Conservation (phyloP, 1,140 invertebrate genomes). For the Phenacoccus solenopsis region DNA sequence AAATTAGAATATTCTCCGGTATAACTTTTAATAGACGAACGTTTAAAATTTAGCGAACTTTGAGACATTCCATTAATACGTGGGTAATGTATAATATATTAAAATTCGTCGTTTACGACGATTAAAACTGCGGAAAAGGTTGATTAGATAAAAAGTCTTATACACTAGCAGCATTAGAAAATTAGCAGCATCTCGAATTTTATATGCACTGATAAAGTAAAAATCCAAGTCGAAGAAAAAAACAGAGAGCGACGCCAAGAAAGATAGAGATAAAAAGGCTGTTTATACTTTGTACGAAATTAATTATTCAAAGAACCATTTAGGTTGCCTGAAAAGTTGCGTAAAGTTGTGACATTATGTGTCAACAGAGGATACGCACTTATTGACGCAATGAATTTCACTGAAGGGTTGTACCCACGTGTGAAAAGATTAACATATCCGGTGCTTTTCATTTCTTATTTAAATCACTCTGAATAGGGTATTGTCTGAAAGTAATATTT, state of each 20-base stretch:
- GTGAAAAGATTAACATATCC: constrained; percentile 2
- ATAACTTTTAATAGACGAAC: not conserved
- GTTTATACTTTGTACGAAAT: not conserved
- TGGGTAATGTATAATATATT: not conserved
- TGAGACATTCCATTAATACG: not conserved
- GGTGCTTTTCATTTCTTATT: not conserved
- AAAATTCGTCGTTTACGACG: not conserved
- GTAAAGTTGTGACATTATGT: constrained; percentile 1
- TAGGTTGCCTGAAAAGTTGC: not conserved
- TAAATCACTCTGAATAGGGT: not conserved
- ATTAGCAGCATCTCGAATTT: not conserved
- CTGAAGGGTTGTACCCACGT: not conserved
- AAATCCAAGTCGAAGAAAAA: not conserved
- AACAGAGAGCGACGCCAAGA: not conserved
- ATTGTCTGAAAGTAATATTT: not conserved
- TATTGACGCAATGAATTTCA: not conserved
- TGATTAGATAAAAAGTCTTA: not conserved
- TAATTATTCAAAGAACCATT: constrained; percentile 3
- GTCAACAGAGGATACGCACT: constrained; percentile 1
- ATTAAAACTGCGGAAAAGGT: not conserved
- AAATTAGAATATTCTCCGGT: not conserved
- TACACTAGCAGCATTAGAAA: not conserved
- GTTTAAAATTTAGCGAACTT: not conserved
- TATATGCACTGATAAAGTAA: not conserved
- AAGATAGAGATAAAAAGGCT: not conserved